A percentile compares a stretch with the other conserved stretches of the same genome.
These are phyloP conservation scores for Apis cerana DNA, from an alignment of 1,140 invertebrate species.

Conservation along the genomic window DNA sequence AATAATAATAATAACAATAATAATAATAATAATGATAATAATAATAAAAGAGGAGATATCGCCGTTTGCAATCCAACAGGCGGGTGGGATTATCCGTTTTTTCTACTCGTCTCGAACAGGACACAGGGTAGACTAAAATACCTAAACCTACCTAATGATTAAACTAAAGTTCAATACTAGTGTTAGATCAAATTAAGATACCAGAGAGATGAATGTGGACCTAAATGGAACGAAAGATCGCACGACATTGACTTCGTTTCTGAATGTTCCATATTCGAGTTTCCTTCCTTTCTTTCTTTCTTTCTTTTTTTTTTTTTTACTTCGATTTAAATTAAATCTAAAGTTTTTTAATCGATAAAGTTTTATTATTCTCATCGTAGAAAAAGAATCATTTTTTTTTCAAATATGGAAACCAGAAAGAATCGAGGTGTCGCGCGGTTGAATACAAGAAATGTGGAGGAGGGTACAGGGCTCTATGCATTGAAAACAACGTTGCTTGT, in stretches of 20 bases:
- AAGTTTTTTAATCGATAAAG: too few species aligned
- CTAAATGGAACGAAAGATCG: slow-evolving; percentile 66
- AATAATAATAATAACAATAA: slow-evolving; percentile 62
- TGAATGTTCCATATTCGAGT: slow-evolving; percentile 19
- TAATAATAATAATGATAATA: slow-evolving; percentile 48
- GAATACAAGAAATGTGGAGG: slow-evolving; percentile 53
- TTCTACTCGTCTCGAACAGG: slow-evolving; percentile 73
- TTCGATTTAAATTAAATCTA: background rate
- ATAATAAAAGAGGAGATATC: slow-evolving; percentile 66
- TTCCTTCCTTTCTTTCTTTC: too few species aligned
- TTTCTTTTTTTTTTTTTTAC: background rate
- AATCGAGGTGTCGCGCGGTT: background rate
- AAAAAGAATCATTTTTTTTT: background rate
- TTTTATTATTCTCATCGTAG: too few species aligned
- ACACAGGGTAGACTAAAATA: slow-evolving; percentile 73
- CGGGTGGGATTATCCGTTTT: slow-evolving; percentile 64
- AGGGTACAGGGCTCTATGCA: slow-evolving; percentile 73
- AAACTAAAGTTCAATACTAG: slow-evolving; percentile 72
- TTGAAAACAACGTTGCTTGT: slow-evolving; percentile 75
- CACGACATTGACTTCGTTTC: slow-evolving; percentile 28
- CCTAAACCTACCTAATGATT: slow-evolving; percentile 76
- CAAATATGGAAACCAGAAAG: background rate
- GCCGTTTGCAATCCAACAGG: slow-evolving; percentile 73
- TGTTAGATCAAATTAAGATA: slow-evolving; percentile 72
- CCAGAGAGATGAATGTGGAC: slow-evolving; percentile 71